Conservation (phyloP, 2,113 vertebrate genomes). For the Boleophthalmus pectinirostris region DNA sequence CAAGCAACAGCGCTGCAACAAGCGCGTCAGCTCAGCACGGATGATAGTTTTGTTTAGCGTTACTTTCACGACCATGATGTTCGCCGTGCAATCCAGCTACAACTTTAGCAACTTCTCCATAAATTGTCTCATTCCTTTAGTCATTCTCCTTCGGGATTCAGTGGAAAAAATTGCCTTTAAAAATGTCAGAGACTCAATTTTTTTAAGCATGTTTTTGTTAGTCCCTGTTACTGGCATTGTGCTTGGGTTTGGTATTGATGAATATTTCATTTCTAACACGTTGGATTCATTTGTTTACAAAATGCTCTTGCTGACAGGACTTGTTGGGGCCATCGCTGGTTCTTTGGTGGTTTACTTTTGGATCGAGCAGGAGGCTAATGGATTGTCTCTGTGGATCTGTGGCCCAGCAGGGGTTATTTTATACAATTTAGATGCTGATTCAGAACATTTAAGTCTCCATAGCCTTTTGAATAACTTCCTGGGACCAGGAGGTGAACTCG, state of each 20-base stretch:
- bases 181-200: background rate
- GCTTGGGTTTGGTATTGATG: background rate
- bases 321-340: background rate
- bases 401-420: background rate
- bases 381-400: background rate
- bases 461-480: background rate
- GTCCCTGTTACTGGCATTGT: background rate
- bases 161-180: background rate
- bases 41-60: conserved; percentile 5
- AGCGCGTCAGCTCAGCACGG: background rate
- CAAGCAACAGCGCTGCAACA: background rate
- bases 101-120: background rate
- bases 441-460: background rate
- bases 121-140: background rate
- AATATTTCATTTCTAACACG: background rate
- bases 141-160: background rate
- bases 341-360: background rate
- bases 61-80: background rate
- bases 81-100: background rate
- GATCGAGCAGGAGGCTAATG: background rate
- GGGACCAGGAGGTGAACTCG: background rate
- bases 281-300: background rate
- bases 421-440: background rate
- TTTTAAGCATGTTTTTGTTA: background rate
- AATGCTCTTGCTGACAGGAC: background rate